Evolutionary conservation across 2,888 invertebrate species (phyloP), one percentile per base, ranked within the genome.

Genomic region (Ypsolopha scabrella): DNA sequence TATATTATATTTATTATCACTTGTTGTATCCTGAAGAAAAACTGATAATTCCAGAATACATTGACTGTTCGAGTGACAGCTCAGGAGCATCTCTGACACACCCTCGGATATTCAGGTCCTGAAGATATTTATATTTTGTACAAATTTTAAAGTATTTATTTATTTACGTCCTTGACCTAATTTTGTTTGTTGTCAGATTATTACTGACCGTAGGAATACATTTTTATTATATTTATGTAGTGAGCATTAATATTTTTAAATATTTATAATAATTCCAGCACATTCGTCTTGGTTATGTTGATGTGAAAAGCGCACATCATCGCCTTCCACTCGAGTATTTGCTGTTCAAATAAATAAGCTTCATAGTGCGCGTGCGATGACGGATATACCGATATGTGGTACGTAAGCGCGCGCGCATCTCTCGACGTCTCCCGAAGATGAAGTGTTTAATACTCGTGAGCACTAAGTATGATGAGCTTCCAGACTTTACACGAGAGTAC

Each of bases 311-410:
- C 35, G 52, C 59, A 59, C 56, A 60, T 65, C 65, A 64, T 51
- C 65, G 52, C 54, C 50, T 36, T 47, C 51, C 55, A 56, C 55
- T 62, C 53, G 57, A 61, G 58, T 63, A 58, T 61, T 48, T 34
- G 48, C 34, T 50, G 33, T 60, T 57, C 59, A 65, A 61, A 64
- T 64, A 66, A 66, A 66, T 59, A 64, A 57, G 53, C 53, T 57
- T 60, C 59, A 62, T 64, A 61, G 60, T 58, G 60, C 53, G 55
- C 55, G 38, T 48, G 43, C 57, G 66, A 59, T 61, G 66, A 66
- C 59, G 60, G 62, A 58, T 61, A 58, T 60, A 54, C 41, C 4
- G 24, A 24, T n/a, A n/a, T 4, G 24, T 24, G 43, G 3, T 10
- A 39, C 39, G n/a, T 39, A 10, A 10, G 41, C 37, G 11, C 37